Evolutionary conservation across 2,113 vertebrate genomes (phyloP).

Genomic region (Cygnus buccinator): DNA sequence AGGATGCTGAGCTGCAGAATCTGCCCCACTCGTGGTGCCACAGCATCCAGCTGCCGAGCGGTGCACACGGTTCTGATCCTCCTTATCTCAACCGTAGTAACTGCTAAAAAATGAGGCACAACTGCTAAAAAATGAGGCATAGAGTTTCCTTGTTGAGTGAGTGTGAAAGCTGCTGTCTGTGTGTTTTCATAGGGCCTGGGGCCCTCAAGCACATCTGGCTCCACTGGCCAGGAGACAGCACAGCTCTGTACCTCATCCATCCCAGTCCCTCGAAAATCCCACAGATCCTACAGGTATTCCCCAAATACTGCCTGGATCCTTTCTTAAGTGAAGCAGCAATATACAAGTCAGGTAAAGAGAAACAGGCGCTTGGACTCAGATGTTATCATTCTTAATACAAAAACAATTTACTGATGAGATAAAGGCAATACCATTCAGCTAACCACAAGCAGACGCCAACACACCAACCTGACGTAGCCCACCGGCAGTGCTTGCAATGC

Average conservation of each 20-base stretch:
- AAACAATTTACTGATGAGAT: neutral
- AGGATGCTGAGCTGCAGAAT: neutral
- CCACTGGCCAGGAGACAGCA: neutral
- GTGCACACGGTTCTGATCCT: neutral
- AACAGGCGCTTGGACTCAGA: neutral
- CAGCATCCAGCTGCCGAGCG: neutral
- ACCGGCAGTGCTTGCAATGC: fast-evolving
- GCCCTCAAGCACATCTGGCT: neutral
- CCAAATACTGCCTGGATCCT: neutral
- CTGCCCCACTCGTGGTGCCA: neutral
- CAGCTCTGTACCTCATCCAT: neutral
- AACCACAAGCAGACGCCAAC: neutral
- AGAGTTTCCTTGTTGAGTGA: neutral
- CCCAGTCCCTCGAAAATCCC: neutral
- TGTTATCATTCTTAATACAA: neutral
- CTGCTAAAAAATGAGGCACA: neutral
- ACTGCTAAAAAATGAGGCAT: neutral
- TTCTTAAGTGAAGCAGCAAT: neutral
- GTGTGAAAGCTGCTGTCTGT: neutral
- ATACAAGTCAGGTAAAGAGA: neutral
- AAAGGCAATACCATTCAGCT: neutral
- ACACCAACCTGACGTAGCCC: fast-evolving
- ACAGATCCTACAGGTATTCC: neutral
- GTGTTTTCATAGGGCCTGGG: fast-evolving
- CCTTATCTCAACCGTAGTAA: neutral